A percentile compares a stretch with the other conserved stretches of the same genome.
Conservation (phyloP, 2,888 invertebrate genomes). For the Deilephila elpenor region DNA sequence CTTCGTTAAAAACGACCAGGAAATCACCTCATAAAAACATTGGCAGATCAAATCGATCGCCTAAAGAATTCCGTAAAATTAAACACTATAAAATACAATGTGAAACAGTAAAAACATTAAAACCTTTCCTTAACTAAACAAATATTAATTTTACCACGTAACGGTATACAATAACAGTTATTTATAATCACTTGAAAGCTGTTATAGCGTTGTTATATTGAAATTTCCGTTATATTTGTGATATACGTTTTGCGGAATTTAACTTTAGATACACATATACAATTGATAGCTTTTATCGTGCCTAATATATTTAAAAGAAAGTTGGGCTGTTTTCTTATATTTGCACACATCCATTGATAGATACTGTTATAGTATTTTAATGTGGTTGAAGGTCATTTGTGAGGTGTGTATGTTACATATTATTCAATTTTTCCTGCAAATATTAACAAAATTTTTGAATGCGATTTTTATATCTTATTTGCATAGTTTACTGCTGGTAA, state of each 20-base stretch:
- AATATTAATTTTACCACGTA: conserved; percentile 17
- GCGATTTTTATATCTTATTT: not conserved
- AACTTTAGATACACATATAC: not conserved
- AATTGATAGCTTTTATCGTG: not conserved
- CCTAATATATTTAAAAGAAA: not conserved
- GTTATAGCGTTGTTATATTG: conserved; percentile 18
- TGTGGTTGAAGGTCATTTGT: no score
- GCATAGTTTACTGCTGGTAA: not conserved
- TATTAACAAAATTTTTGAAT: not conserved
- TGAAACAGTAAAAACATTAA: not conserved
- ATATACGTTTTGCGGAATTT: not conserved
- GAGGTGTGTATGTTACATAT: no score
- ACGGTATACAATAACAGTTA: conserved; percentile 18
- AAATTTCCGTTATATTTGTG: not conserved
- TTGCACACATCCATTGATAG: not conserved
- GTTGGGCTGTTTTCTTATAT: not conserved
- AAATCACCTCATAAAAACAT: no score
- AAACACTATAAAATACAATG: not conserved
- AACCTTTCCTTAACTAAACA: conserved; percentile 8
- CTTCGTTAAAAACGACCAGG: no score
- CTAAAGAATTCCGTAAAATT: not conserved
- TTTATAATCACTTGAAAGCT: not conserved
- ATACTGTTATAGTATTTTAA: not conserved
- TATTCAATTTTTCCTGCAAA: not conserved
- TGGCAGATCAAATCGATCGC: no score